Evolutionary conservation across 2,113 vertebrate genomes (phyloP).

Genomic region (Lophotis ruficrista): DNA sequence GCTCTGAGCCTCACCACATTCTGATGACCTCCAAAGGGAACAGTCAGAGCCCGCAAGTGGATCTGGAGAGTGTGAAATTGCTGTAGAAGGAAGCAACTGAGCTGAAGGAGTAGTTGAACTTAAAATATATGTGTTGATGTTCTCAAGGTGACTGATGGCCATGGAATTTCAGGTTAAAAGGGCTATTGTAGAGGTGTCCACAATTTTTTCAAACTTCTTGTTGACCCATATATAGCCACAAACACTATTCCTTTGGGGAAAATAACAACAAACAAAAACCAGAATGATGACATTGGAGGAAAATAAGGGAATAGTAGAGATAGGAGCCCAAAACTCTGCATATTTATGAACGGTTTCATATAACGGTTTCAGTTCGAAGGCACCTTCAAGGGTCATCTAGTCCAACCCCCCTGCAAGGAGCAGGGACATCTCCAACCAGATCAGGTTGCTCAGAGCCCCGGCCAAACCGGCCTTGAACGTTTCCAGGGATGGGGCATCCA

Average conservation of each 20-base stretch:
- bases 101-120: background rate
- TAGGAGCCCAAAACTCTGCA: background rate
- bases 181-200: background rate
- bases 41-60: background rate
- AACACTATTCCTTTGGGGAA: background rate
- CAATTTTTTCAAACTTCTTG: background rate
- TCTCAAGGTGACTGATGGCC: background rate
- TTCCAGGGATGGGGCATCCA: too few relatives aligned
- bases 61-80: background rate
- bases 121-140: background rate
- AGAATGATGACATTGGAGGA: background rate
- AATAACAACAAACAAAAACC: background rate
- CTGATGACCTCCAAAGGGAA: background rate
- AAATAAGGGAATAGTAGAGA: background rate
- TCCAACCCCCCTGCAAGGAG: too few relatives aligned
- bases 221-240: background rate
- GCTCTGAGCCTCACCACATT: background rate
- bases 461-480: too few relatives aligned
- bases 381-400: too few relatives aligned
- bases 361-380: too few relatives aligned
- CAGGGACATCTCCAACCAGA: too few relatives aligned
- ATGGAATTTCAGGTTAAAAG: background rate
- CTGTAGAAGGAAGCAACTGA: background rate
- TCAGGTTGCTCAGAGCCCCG: too few relatives aligned
- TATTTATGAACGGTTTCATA: too few relatives aligned